Evolutionary conservation across 2,888 invertebrate species (phyloP), one percentile per base, ranked within the genome.

Genomic region (Hirtodrosophila confusa): DNA sequence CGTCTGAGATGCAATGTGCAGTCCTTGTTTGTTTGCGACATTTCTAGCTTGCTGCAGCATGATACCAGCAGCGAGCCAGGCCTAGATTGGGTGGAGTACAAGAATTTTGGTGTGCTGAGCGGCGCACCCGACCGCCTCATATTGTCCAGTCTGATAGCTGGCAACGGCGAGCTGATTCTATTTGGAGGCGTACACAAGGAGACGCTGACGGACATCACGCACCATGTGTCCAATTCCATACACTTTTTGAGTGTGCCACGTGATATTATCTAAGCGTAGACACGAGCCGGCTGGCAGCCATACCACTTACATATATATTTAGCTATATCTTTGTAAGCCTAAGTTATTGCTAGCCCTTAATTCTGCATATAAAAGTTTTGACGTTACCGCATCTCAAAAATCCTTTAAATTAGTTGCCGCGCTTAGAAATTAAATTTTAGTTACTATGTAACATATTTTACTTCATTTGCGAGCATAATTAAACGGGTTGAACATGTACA

Each of bases 141-240:
- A 75, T 93, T 98, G 86, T 98, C 98, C 90, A 96, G 97, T 33
- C 93, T 98, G 80, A 95, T 97, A 4, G 94, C 95, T 72, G 98
- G 98, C 10, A 95, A 97, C 89, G 97, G 97, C 9, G 98, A 99
- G 92, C 92, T 99, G 29, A 95, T 99, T 54, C 95, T 99, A 93
- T 98, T 99, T 92, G 98, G 98, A n/a, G 99, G 98, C 61, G 97
- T 98, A 75, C 95, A 96, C 84, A 97, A 96, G 90, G 96, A 96
- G 90, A 93, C 94, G 67, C 91, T 94, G 68, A 94, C 94, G 87
- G 91, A 90, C 66, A 90, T 91, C 57, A 94, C 94, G 78, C 94
- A 94, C 88, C 94, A 94, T 91, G 95, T 96, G 88, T 95, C 96
- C 39, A 96, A 96, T 92, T 94, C 95, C 58, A 92, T 96, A 88